A percentile compares a stretch with the other conserved stretches of the same genome.
Evolutionary conservation across 2,888 invertebrate genomes (phyloP).

Genomic region (Clistopyga incitator): DNA sequence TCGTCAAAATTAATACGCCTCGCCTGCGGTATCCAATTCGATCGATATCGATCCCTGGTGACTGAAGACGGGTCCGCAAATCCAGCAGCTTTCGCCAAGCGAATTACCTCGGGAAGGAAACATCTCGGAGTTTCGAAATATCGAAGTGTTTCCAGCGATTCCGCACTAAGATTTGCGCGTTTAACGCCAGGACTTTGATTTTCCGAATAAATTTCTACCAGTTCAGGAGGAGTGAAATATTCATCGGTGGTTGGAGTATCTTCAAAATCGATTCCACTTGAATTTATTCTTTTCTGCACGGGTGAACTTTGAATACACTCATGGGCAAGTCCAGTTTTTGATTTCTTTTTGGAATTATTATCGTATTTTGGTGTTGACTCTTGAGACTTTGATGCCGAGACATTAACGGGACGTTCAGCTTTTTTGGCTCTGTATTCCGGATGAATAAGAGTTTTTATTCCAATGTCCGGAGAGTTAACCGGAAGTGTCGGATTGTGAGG

Average conservation of each 20-base stretch:
- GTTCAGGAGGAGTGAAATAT: conserved; percentile 2
- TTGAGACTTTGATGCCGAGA: too few relatives aligned
- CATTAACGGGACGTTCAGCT: neutral
- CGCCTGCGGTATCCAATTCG: conserved; percentile 17
- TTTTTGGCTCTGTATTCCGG: neutral
- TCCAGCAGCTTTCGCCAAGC: conserved; percentile 15
- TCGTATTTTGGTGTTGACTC: neutral
- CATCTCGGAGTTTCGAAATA: conserved; percentile 25
- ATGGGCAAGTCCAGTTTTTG: conserved; percentile 16
- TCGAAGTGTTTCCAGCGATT: conserved; percentile 40
- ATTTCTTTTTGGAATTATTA: conserved; percentile 24
- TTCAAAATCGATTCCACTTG: conserved; percentile 3
- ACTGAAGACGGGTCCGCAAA: conserved; percentile 1
- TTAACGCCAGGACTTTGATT: conserved; percentile 15
- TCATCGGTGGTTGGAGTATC: conserved; percentile 16
- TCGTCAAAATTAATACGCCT: conserved; percentile 61
- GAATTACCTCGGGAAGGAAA: conserved; percentile 51
- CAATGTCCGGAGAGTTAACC: neutral
- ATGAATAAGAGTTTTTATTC: neutral
- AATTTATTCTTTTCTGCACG: conserved; percentile 10
- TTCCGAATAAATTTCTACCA: conserved; percentile 43
- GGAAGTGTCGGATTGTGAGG: neutral
- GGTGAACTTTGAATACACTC: neutral
- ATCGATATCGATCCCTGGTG: conserved; percentile 5
- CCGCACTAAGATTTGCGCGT: conserved; percentile 15